Evolutionary conservation across 2,797 vertebrate species (phyloP).

Genomic region (Masticophis lateralis): DNA sequence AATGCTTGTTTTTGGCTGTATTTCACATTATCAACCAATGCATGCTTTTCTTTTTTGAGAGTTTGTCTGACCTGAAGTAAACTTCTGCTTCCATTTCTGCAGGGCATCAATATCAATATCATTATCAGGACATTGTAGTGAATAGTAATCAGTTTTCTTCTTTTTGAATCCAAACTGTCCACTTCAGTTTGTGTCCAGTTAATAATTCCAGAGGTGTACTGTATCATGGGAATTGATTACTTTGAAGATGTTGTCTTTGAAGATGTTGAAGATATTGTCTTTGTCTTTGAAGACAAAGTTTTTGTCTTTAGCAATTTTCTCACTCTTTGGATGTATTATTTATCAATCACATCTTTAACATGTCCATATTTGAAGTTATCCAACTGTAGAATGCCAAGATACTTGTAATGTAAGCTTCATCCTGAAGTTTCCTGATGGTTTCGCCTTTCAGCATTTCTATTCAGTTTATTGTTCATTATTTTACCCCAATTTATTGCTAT

Average conservation of each 20-base stretch:
- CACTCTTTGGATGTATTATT: neutral
- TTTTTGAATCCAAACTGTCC: neutral
- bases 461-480: neutral
- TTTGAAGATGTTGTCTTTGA: neutral
- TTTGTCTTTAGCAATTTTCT: neutral
- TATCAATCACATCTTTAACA: neutral
- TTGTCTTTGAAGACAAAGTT: neutral
- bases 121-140: neutral
- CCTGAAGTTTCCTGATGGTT: neutral
- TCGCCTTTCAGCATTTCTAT: neutral
- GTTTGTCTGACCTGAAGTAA: neutral
- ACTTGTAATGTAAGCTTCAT: neutral
- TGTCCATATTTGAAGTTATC: neutral
- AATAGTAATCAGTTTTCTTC: neutral
- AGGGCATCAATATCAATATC: neutral
- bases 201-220: neutral
- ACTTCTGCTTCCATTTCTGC: neutral
- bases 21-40: neutral
- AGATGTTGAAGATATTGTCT: neutral
- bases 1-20: neutral
- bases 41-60: neutral
- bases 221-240: neutral
- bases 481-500: neutral
- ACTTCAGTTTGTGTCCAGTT: neutral
- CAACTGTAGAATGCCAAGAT: neutral